Conservation (phyloP, 64 coral and sea anemone genomes). For the Stylophora pistillata region DNA sequence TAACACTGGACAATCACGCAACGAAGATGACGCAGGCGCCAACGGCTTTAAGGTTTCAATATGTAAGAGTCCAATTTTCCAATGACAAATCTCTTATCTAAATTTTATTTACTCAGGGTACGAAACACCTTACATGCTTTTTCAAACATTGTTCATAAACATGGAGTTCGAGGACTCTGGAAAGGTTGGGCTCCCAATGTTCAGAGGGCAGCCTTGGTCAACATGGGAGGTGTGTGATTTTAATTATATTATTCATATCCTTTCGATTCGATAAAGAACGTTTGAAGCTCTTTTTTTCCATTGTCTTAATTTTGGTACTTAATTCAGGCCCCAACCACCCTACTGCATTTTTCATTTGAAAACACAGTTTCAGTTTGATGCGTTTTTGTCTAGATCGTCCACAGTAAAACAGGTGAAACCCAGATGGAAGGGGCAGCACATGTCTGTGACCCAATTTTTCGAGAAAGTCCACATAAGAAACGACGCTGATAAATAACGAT, state of each 20-base stretch:
- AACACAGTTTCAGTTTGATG: neutral
- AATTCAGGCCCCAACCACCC: no score
- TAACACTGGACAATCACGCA: no score
- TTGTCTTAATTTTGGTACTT: no score
- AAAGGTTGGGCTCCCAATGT: slow-evolving; percentile 97
- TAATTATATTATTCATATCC: neutral
- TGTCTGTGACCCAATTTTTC: no score
- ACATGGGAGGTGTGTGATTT: slow-evolving; percentile 80
- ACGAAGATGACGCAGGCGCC: no score
- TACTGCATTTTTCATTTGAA: no score
- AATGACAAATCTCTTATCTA: neutral
- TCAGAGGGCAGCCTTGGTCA: slow-evolving; percentile 94
- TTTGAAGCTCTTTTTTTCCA: no score
- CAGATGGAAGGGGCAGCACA: no score
- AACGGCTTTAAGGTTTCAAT: no score
- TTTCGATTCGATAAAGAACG: no score
- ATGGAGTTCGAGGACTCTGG: slow-evolving; percentile 85
- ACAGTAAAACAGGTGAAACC: neutral
- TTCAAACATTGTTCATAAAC: slow-evolving; percentile 69
- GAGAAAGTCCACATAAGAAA: no score
- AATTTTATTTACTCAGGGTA: slow-evolving; percentile 44
- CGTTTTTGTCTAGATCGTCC: neutral
- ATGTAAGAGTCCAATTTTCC: neutral
- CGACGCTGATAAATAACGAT: no score
- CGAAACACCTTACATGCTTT: slow-evolving; percentile 88